Conservation (phyloP, 2,113 vertebrate genomes). For the Lethenteron reissneri region DNA sequence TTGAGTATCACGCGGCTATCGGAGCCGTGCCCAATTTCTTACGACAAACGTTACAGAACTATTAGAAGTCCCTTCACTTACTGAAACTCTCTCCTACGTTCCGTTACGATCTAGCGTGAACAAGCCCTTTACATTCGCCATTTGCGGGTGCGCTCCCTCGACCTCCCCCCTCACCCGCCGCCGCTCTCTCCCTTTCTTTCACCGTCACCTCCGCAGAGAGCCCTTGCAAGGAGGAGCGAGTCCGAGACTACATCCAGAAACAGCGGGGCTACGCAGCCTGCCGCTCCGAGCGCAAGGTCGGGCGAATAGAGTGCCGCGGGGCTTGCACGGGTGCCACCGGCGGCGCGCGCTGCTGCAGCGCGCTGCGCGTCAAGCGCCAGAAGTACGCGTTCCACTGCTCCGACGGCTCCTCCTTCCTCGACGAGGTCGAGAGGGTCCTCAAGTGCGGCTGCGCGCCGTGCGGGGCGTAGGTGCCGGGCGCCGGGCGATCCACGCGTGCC, state of each 20-base stretch:
- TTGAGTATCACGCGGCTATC: no score
- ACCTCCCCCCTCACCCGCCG: no score
- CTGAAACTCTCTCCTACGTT: no score
- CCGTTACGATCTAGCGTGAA: no score
- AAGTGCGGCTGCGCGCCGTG: constrained; percentile 85
- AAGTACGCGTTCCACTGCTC: constrained; percentile 97
- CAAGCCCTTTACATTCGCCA: no score
- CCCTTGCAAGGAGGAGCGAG: constrained; percentile 85
- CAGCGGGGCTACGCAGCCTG: constrained; percentile 96
- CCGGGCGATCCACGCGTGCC: no score
- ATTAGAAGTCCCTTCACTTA: no score
- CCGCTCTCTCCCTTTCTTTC: no score
- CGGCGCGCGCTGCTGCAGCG: constrained; percentile 57
- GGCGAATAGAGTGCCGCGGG: constrained; percentile 69
- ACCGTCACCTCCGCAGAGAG: constrained; percentile 34
- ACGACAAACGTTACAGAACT: no score
- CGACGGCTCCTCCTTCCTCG: constrained; percentile 81
- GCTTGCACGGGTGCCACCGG: constrained; percentile 49
- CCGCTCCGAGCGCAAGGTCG: constrained; percentile 95
- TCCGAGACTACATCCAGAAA: constrained; percentile 90
- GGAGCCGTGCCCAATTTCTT: no score
- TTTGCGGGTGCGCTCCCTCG: no score
- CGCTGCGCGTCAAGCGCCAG: constrained; percentile 76
- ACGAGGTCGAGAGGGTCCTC: constrained; percentile 87
- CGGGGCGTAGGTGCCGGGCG: constrained; percentile 29